These are phyloP conservation scores for Metellina segmentata DNA, from an alignment of 2,888 invertebrate species.

Conservation along the genomic window DNA sequence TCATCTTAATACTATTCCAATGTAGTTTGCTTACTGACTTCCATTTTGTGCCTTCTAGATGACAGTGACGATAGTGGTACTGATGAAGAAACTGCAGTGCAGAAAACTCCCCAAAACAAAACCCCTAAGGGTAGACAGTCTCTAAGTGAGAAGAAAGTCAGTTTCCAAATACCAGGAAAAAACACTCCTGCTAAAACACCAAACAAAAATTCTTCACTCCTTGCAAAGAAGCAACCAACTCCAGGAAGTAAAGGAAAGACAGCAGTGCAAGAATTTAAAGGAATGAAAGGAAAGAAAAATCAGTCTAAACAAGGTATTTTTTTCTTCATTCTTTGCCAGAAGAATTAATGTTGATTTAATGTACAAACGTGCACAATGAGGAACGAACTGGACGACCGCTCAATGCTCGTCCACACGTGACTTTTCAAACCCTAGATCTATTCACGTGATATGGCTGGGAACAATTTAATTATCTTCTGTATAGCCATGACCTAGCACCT, in stretches of 20 bases:
- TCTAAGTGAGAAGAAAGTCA: conserved; percentile 57
- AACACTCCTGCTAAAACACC: conserved; percentile 42
- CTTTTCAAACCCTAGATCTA: too few species aligned
- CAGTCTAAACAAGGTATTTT: background rate
- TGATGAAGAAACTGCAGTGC: conserved; percentile 9
- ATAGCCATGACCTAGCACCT: too few species aligned
- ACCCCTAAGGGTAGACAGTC: conserved; percentile 46
- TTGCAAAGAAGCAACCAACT: conserved; percentile 37
- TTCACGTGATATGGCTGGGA: too few species aligned
- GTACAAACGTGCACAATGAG: too few species aligned
- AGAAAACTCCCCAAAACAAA: conserved; percentile 44
- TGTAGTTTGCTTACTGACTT: too few species aligned
- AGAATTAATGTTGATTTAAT: background rate
- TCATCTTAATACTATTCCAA: too few species aligned
- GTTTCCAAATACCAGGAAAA: conserved; percentile 49
- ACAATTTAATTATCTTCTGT: too few species aligned
- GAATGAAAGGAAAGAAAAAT: conserved; percentile 45
- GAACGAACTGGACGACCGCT: too few species aligned
- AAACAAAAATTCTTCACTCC: conserved; percentile 2
- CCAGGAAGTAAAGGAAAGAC: conserved; percentile 27
- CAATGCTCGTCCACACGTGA: too few species aligned
- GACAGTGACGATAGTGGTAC: background rate
- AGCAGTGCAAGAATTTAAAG: conserved; percentile 53
- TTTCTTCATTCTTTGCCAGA: background rate
- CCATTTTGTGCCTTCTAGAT: too few species aligned